These are phyloP conservation scores for Platycheirus rosarum DNA, from an alignment of 2,888 invertebrate species.

Conservation along the genomic window DNA sequence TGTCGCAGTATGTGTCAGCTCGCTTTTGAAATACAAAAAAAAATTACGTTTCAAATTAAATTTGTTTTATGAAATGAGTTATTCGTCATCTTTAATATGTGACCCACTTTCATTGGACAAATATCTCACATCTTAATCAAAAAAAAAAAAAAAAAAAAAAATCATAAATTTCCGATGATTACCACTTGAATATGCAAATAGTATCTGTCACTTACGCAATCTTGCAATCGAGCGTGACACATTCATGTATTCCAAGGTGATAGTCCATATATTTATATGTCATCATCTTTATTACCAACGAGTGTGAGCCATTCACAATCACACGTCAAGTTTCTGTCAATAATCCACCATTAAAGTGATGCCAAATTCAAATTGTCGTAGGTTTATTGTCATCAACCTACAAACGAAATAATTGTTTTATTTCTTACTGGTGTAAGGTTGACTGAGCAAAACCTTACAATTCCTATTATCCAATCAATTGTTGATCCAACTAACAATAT, in stretches of 20 bases:
- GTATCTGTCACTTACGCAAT: constrained; percentile 55
- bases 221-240: constrained; percentile 55
- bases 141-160: constrained; percentile 2
- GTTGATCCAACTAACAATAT: constrained; percentile 2
- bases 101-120: constrained; percentile 50
- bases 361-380: constrained; percentile 15
- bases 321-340: constrained; percentile 26
- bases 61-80: constrained; percentile 35
- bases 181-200: constrained; percentile 63
- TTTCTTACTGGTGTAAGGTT: not conserved
- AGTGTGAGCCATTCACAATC: constrained; percentile 30
- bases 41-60: not conserved
- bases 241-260: constrained; percentile 37
- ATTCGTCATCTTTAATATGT: constrained; percentile 47
- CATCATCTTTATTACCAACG: constrained; percentile 16
- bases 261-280: constrained; percentile 31
- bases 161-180: constrained; percentile 44
- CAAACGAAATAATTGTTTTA: constrained; percentile 10
- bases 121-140: constrained; percentile 20
- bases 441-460: not conserved
- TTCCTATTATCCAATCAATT: constrained; percentile 17
- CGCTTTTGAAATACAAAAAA: constrained; percentile 11
- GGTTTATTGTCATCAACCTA: constrained; percentile 6
- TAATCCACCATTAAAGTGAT: constrained; percentile 32
- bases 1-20: constrained; percentile 31